Base-by-base conservation (phyloP, 1,140 invertebrate species). In the Caenorhabditis tropicalis region DNA sequence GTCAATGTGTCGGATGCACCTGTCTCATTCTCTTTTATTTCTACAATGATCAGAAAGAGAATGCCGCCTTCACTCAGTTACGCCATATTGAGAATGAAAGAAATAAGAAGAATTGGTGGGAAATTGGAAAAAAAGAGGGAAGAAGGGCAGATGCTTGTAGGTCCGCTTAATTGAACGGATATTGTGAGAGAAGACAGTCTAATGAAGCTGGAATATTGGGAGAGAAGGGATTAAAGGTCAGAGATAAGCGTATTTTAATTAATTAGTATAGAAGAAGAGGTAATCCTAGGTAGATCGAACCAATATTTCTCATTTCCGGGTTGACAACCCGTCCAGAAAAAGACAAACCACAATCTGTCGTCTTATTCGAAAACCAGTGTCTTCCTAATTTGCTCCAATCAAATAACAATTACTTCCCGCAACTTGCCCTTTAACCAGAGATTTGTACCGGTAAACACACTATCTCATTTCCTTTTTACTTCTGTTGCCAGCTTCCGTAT, bases 1-100 rank as follows among this genome's bases (percentile, higher is more conserved):
- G 65, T 74, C 65, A 74, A 74, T 74, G 65, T 74, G 65, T 74
- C 65, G 65, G 65, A 74, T 74, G 65, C 65, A 74, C 65, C 65
- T 74, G 65, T 74, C 58, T 36, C 21, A 6, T 2, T 16, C n/a
- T 51, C n/a, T 51, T 51, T n/a, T 19, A n/a, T n/a, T 5, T 5
- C 5, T 43, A 43, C n/a, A 9, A 43, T 12, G n/a, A 43, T 70
- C 36, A 24, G n/a, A 74, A 43, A 24, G 21, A 43, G n/a, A 56
- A 27, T 33, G 65, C 65, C 65, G 65, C 33, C 31, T 56, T 56
- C 10, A 27, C 27, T 21, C 12, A n/a, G 65, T 74, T 74, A 74
- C 65, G 65, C 65, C 65, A 74, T 74, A 74, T 74, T 74, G 65
- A 74, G 65, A 74, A 43, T 74, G 65, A 74, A 36, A 74, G 24